Base-by-base conservation (phyloP, 2,113 vertebrate genomes). In the Pomatorhinus ruficollis region DNA sequence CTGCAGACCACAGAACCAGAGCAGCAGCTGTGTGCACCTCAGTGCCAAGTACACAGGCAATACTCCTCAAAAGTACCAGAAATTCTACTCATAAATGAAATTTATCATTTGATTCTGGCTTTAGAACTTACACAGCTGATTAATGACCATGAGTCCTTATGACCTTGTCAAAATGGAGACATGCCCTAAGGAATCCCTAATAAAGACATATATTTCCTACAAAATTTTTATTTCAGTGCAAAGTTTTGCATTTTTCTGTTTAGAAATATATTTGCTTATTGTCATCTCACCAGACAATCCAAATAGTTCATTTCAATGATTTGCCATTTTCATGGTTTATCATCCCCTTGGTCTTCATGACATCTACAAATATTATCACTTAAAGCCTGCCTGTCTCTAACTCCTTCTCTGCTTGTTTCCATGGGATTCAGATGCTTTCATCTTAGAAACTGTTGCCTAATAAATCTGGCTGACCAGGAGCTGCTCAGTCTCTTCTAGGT, bases 351-450 rank as follows among this genome's bases (percentile, higher is more conserved):
- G 18, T 90, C 59, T 86, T 92, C 47, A 35, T 88, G 75, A 74
- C 54, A 77, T 57, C 79, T 52, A 54, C 42, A 86, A 81, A 86
- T 77, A 93, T 30, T 80, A 52, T 66, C 59, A 63, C 16, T 66
- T 74, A 65, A 65, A 83, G 33, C 37, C 33, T 78, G 47, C 47
- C 47, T 28, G 9, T 52, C 56, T 94, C 61, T 50, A 49, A 50
- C 27, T 88, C 25, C 12, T 81, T 65, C 60, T 65, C 54, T 88
- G 59, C 71, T 95, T 88, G 54, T 95, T 94, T 92, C 88, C 54
- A 70, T 83, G 59, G 75, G 42, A 93, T 94, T 96, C 63, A 57
- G 57, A 52, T 3, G 20, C 63, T 93, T 95, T 90, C 23, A 84
- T 81, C 81, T 87, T 53, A 60, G 74, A 88, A 90, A 85, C 28